phyloP scores from a whole-genome alignment of 2,888 invertebrate species.

The Antitype chi region DNA sequence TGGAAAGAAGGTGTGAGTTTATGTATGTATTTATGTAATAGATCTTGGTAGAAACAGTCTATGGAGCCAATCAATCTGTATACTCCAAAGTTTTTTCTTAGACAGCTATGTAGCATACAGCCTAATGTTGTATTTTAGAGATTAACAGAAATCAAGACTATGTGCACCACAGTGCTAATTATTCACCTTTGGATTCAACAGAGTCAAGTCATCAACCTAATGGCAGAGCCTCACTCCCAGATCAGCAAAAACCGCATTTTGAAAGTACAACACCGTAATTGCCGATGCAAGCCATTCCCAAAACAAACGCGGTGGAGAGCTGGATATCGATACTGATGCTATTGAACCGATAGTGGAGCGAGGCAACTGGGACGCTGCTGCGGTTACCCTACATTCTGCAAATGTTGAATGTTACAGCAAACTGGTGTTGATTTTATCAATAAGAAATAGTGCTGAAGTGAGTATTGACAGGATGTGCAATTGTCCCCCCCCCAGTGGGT shows the following conservation, averaged over 20 bases:
- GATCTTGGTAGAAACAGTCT: not conserved
- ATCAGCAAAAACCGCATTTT: constrained; percentile 42
- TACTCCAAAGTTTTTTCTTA: not conserved
- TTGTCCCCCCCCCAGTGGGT: too few species aligned
- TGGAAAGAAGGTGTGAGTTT: too few species aligned
- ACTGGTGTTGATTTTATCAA: constrained; percentile 15
- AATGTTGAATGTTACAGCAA: constrained; percentile 14
- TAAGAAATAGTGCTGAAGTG: not conserved
- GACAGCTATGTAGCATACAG: not conserved
- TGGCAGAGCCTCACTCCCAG: not conserved
- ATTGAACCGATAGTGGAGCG: constrained; percentile 66
- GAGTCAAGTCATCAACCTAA: not conserved
- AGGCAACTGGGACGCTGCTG: constrained; percentile 48
- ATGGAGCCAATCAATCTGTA: not conserved
- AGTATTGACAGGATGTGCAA: not conserved
- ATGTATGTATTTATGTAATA: not conserved
- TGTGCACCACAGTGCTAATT: not conserved
- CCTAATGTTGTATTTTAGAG: constrained; percentile 5
- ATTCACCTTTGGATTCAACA: not conserved
- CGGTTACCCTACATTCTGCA: constrained; percentile 30
- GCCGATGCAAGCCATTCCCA: constrained; percentile 40
- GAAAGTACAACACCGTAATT: constrained; percentile 48
- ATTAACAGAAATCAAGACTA: not conserved
- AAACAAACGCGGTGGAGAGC: constrained; percentile 44
- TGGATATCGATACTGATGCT: constrained; percentile 60